Evolutionary conservation across 2,113 vertebrate species (phyloP).

Genomic region (Chaetodon trifascialis): DNA sequence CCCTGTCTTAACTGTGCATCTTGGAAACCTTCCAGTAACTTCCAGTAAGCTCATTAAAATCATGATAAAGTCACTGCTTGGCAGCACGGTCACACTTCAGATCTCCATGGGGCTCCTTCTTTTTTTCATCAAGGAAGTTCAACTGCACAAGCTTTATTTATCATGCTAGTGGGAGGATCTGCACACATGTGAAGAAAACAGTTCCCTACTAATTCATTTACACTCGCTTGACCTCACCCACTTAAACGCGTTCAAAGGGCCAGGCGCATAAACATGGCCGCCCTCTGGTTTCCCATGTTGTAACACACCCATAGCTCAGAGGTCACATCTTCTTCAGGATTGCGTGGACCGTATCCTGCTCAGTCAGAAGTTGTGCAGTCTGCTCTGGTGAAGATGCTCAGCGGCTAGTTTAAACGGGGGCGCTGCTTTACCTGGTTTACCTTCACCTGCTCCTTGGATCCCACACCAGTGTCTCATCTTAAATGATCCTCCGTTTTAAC

Average conservation of each 20-base stretch:
- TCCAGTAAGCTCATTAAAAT: background rate
- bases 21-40: background rate
- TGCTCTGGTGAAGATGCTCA: conserved; percentile 1
- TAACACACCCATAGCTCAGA: conserved; percentile 26
- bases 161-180: conserved; percentile 15
- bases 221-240: conserved; percentile 59
- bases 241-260: conserved; percentile 41
- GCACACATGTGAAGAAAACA: conserved; percentile 38
- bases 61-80: background rate
- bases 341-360: conserved; percentile 8
- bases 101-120: background rate
- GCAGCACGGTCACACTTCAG: background rate
- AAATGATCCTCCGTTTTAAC: background rate
- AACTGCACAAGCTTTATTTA: conserved; percentile 13
- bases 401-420: background rate
- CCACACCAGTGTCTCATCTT: background rate
- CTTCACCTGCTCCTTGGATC: background rate
- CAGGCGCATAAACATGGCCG: conserved; percentile 33
- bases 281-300: conserved; percentile 42
- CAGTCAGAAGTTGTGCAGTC: background rate
- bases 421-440: background rate
- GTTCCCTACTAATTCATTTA: conserved; percentile 64
- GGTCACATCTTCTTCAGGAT: conserved; percentile 20
- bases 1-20: background rate
- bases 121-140: background rate